Conservation (phyloP, 2,113 vertebrate species). For the Cavia porcellus region DNA sequence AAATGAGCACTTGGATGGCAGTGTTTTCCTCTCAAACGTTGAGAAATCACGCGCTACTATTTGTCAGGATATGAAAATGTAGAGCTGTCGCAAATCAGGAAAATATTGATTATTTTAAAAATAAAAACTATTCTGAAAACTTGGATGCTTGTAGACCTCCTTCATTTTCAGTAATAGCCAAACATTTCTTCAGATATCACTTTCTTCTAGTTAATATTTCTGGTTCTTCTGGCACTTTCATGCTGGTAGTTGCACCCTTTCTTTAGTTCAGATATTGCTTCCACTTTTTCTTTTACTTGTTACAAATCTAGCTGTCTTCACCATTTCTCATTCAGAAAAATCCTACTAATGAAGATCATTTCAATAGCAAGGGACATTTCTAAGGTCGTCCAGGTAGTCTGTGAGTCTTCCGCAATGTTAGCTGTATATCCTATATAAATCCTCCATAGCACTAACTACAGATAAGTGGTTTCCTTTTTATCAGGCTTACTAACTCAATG, state of each 20-base stretch:
- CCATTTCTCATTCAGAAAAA: background rate
- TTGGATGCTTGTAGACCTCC: background rate
- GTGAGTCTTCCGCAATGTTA: background rate
- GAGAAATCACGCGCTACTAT: background rate
- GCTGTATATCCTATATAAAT: background rate
- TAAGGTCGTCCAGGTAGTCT: accelerated
- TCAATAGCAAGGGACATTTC: background rate
- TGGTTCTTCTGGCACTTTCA: background rate
- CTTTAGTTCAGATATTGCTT: background rate
- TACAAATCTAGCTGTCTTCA: background rate
- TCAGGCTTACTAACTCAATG: background rate
- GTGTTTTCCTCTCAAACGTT: background rate
- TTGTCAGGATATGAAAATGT: background rate
- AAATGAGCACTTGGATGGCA: background rate
- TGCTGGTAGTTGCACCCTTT: background rate
- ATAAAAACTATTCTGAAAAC: background rate
- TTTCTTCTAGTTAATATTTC: background rate
- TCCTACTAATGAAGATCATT: background rate
- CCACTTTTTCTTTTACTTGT: background rate
- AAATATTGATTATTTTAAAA: background rate
- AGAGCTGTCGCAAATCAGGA: background rate
- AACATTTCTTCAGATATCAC: background rate
- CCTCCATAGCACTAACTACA: background rate
- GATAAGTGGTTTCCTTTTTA: background rate
- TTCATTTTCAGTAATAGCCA: background rate